Evolutionary conservation across 1,140 invertebrate species (phyloP).

Genomic region (Drosophila biarmipes): DNA sequence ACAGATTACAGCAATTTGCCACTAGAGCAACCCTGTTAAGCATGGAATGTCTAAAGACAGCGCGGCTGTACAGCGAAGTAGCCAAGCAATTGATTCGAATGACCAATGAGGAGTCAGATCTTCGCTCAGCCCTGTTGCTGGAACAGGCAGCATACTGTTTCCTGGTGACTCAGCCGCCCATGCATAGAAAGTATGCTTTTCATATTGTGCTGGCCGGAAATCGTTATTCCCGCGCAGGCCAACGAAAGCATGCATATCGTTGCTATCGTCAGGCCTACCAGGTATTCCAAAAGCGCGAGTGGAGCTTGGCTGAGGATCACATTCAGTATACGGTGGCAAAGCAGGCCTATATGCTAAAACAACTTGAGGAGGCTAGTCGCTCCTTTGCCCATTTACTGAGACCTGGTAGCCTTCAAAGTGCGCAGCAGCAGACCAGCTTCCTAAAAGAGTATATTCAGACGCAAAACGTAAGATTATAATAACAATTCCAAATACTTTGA

Average conservation of each 20-base stretch:
- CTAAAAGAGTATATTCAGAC: conserved; percentile 95
- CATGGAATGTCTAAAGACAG: conserved; percentile 92
- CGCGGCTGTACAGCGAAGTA: conserved; percentile 92
- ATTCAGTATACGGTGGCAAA: conserved; percentile 97
- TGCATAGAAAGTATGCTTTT: conserved; percentile 98
- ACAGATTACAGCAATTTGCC: conserved; percentile 94
- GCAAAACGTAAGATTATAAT: conserved; percentile 84
- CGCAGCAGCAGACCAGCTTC: conserved; percentile 92
- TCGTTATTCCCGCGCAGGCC: conserved; percentile 95
- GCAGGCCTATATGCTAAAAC: conserved; percentile 92
- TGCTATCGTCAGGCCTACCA: conserved; percentile 97
- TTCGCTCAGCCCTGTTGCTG: conserved; percentile 94
- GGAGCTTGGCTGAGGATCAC: conserved; percentile 97
- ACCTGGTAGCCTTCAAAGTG: conserved; percentile 90
- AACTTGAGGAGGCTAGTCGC: conserved; percentile 89
- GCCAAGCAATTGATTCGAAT: conserved; percentile 97
- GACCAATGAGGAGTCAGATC: conserved; percentile 97
- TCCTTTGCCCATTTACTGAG: conserved; percentile 93
- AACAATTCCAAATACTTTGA: too few relatives aligned
- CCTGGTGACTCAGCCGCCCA: conserved; percentile 88
- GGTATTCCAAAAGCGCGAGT: conserved; percentile 90
- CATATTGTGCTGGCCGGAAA: conserved; percentile 98
- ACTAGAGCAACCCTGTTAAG: conserved; percentile 95
- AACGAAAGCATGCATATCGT: conserved; percentile 94
- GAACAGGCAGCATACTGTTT: conserved; percentile 98